phyloP scores from a whole-genome alignment of 2,113 vertebrate genomes.

The Vombatus ursinus region DNA sequence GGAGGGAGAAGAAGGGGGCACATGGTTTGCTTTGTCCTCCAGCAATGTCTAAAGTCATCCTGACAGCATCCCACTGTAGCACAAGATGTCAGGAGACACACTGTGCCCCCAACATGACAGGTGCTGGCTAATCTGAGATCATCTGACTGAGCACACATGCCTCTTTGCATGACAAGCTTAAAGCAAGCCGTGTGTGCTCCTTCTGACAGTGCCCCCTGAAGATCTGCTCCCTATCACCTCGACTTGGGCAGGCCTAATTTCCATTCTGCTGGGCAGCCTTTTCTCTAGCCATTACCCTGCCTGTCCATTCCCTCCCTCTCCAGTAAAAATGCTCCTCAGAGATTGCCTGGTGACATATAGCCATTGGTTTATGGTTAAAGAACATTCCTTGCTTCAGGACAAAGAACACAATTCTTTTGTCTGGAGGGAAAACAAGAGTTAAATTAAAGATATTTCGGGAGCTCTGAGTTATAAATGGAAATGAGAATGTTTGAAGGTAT shows the following conservation, averaged over 20 bases:
- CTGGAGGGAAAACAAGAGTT: not conserved
- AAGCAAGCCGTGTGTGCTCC: conserved; percentile 4
- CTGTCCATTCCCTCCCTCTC: not conserved
- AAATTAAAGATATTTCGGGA: not conserved
- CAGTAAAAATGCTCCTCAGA: not conserved
- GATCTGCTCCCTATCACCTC: not conserved
- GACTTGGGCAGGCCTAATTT: not conserved
- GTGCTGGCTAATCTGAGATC: conserved; percentile 22
- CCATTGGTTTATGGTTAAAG: not conserved
- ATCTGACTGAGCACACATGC: conserved; percentile 25
- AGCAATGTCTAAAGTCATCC: not conserved
- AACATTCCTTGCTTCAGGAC: not conserved
- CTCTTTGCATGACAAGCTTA: conserved; percentile 18
- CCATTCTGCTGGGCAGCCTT: not conserved
- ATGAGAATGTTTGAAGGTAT: not conserved
- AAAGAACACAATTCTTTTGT: not conserved
- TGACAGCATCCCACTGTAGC: not conserved
- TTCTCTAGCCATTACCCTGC: not conserved
- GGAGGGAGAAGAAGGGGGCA: not conserved
- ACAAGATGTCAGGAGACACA: conserved; percentile 23
- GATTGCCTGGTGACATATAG: too few relatives aligned
- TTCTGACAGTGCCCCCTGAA: conserved; percentile 15
- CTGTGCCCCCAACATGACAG: not conserved
- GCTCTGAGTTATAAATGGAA: not conserved
- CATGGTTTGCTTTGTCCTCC: not conserved